Evolutionary conservation across 2,113 vertebrate genomes (phyloP), one percentile per base, ranked within the genome.

Genomic region (Campylorhamphus procurvoides): DNA sequence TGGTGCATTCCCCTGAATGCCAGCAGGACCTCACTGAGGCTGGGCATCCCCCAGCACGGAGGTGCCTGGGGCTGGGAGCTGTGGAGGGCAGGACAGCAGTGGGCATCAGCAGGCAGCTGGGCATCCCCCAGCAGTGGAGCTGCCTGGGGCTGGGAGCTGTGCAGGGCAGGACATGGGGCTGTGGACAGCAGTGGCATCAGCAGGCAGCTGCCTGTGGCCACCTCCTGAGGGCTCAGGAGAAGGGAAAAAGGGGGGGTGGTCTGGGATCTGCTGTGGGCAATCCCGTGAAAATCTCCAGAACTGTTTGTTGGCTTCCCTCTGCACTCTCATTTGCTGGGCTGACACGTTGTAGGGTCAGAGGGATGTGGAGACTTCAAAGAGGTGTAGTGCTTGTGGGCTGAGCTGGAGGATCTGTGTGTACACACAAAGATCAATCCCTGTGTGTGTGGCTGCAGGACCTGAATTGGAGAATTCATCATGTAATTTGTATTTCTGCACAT

Each of bases 241-340:
- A 49, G 47, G 37, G 16, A 2, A 2, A 11, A 3, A 11, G 8
- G 5, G 10, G 12, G 4, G 1, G 3, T 3, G 3, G 20, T 15
- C 55, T 44, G 17, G 23, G 16, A 9, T 7, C 11, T 23, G 5
- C 28, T 31, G 46, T 10, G 27, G 55, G n/a, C 25, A 64, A 82
- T 74, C 3, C 2, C 1, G 0, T 23, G 24, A 33, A 56, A 19
- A 49, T 29, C 39, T 58, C 31, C 49, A n/a, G 14, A 68, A 10
- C 9, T 39, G 8, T 52, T 81, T 58, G 27, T 89, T 79, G 56
- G 15, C 22, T 94, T 93, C 83, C 22, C 12, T 37, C 35, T 25
- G 56, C 0, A 0, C 28, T 20, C 28, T 44, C 3, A 4, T 35
- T 66, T 79, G 28, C 67, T 63, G 60, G 67, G 80, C 59, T 74